Conservation (phyloP, 2,888 invertebrate genomes). For the Macrophya annulata region DNA sequence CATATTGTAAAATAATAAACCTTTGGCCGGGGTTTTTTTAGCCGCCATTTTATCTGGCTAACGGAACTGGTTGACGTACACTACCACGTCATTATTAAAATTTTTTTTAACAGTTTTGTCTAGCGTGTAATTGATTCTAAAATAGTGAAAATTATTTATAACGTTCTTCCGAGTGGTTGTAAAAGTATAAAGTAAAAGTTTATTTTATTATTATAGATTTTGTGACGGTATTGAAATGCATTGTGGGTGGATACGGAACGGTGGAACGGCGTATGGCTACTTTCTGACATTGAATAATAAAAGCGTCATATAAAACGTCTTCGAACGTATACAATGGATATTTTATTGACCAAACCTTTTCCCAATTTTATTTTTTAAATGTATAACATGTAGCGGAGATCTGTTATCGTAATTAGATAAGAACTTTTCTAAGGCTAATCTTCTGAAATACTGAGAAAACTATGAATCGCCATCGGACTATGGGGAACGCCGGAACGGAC, state of each 20-base stretch:
- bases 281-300: constrained; percentile 45
- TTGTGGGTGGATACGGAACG: constrained; percentile 66
- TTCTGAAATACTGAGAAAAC: constrained; percentile 14
- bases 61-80: constrained; percentile 67
- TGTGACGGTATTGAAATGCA: constrained; percentile 68
- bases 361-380: constrained; percentile 59
- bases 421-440: constrained; percentile 54
- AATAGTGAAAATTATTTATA: constrained; percentile 62
- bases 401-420: not conserved
- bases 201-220: constrained; percentile 70
- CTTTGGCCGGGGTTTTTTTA: not conserved
- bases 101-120: constrained; percentile 55
- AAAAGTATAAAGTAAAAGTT: constrained; percentile 42
- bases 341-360: constrained; percentile 27
- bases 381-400: constrained; percentile 59
- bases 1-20: not conserved
- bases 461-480: constrained; percentile 53
- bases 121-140: constrained; percentile 60
- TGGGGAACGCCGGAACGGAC: constrained; percentile 74
- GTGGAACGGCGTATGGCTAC: constrained; percentile 64
- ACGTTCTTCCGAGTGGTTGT: constrained; percentile 20
- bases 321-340: constrained; percentile 1
- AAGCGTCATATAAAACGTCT: constrained; percentile 59
- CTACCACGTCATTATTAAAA: constrained; percentile 63
- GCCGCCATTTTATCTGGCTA: constrained; percentile 53